Evolutionary conservation across 2,797 vertebrate genomes (phyloP).

Genomic region (Buphagus erythrorhynchus): DNA sequence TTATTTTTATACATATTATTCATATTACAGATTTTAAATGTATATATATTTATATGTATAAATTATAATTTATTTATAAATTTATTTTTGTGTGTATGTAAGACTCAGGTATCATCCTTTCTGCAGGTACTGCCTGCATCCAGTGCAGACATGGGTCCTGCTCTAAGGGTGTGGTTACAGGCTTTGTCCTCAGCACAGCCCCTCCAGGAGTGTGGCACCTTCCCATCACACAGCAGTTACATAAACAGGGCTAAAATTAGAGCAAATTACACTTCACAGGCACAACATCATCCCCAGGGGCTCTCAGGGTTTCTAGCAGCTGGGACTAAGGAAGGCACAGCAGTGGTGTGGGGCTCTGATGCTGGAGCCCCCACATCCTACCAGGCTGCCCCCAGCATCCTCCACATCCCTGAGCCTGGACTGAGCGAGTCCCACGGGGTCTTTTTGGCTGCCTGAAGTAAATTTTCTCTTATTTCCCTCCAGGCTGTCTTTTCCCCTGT

Average conservation of each 20-base stretch:
- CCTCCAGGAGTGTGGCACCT: not conserved
- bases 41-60: no score
- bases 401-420: not conserved
- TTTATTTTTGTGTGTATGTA: no score
- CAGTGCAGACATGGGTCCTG: accelerated
- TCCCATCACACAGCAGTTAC: not conserved
- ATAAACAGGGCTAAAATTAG: not conserved
- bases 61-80: not conserved
- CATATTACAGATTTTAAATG: not conserved
- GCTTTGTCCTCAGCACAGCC: not conserved
- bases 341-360: not conserved
- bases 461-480: constrained; percentile 14
- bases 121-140: not conserved
- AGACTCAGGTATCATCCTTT: not conserved
- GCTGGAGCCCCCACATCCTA: not conserved
- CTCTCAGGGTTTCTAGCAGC: not conserved
- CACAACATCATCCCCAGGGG: not conserved
- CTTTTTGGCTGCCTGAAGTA: constrained; percentile 16
- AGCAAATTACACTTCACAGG: not conserved
- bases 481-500: not conserved
- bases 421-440: not conserved
- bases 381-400: accelerated
- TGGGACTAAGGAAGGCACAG: not conserved
- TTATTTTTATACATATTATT: not conserved
- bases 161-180: not conserved